Percentiles rank a stretch among this genome's conserved stretches.
These are phyloP conservation scores for Limnephilus marmoratus DNA, from an alignment of 2,888 invertebrate species.

Conservation along the genomic window DNA sequence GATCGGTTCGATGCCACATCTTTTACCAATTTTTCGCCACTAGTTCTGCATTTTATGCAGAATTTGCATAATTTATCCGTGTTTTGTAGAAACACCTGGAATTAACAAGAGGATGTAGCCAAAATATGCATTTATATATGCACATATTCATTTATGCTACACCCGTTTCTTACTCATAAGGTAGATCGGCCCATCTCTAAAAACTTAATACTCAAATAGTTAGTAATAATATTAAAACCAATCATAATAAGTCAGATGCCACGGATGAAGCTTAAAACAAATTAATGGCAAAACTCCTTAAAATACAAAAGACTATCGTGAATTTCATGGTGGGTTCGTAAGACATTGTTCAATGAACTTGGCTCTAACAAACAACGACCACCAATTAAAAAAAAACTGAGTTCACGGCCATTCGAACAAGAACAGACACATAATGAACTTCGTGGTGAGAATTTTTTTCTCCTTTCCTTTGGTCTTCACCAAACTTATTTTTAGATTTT, in stretches of 20 bases:
- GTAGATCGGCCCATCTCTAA: too few species aligned
- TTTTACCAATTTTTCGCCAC: background rate
- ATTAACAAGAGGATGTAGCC: background rate
- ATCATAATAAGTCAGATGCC: too few species aligned
- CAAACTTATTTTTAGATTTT: background rate
- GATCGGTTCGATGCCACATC: background rate
- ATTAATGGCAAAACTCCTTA: background rate
- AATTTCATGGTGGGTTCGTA: background rate
- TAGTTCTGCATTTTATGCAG: background rate
- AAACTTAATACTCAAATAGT: too few species aligned
- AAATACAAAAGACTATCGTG: background rate
- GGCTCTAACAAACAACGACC: background rate
- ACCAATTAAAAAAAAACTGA: background rate
- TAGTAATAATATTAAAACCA: too few species aligned
- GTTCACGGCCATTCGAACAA: slow-evolving; percentile 10
- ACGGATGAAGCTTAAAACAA: background rate
- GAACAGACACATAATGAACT: background rate
- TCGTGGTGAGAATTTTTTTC: background rate
- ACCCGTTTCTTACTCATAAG: too few species aligned
- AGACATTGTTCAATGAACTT: slow-evolving; percentile 27
- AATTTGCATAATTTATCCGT: background rate
- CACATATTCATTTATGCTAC: background rate
- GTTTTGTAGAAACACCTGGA: background rate
- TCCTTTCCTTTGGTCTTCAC: background rate
- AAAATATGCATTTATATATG: background rate